Percentiles rank a stretch among this genome's conserved stretches.
Evolutionary conservation across 1,140 invertebrate genomes (phyloP).

Genomic region (Solen grandis): DNA sequence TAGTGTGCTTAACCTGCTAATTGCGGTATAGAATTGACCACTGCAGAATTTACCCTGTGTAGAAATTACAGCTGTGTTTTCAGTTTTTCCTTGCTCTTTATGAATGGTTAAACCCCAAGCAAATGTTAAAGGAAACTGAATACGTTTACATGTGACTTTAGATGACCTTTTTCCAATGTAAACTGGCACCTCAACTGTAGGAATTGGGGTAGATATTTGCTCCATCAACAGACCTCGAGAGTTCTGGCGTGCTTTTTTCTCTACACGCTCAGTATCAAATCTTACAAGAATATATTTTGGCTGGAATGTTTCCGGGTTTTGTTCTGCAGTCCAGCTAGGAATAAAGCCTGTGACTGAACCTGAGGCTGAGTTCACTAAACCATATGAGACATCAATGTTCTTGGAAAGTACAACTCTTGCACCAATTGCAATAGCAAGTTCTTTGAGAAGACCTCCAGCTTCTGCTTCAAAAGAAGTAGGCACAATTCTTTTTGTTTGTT

Average conservation of each 20-base stretch:
- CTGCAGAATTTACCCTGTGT: background rate
- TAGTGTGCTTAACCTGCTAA: background rate
- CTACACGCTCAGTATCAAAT: conserved; percentile 22
- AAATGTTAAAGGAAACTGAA: conserved; percentile 18
- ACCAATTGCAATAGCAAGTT: background rate
- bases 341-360: background rate
- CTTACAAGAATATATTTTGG: too few species aligned
- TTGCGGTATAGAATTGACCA: background rate
- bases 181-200: conserved; percentile 12
- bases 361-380: background rate
- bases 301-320: conserved; percentile 1
- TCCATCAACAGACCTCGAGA: background rate
- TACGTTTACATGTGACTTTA: conserved; percentile 18
- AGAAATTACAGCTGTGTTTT: conserved; percentile 1
- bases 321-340: background rate
- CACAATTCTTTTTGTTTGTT: conserved; percentile 16
- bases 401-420: conserved; percentile 12
- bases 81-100: conserved; percentile 25
- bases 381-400: conserved; percentile 9
- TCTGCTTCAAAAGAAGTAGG: background rate
- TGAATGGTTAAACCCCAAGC: too few species aligned
- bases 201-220: background rate
- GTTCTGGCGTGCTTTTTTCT: background rate
- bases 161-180: conserved; percentile 13
- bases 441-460: background rate